Evolutionary conservation across 2,113 vertebrate species (phyloP).

Genomic region (human): GRCh38 chr3:151381501-151382000

Average conservation of each 20-base stretch:
- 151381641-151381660: not conserved
- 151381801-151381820: not conserved
- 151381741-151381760: not conserved
- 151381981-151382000: not conserved
- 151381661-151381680: not conserved
- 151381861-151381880: not conserved
- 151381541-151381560: not conserved
- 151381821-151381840: not conserved
- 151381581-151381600: not conserved
- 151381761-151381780: not conserved
- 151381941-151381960: not conserved
- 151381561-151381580: not conserved
- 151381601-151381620: not conserved
- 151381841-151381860: rapidly evolving
- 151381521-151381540: not conserved
- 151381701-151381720: not conserved
- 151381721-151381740: not conserved
- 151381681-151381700: not conserved
- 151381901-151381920: not conserved
- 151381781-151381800: not conserved
- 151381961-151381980: not conserved
- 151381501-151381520: not conserved
- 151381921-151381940: not conserved
- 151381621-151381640: not conserved
- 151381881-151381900: not conserved